Evolutionary conservation across 1,140 invertebrate genomes (phyloP).

Genomic region (Megathymus violae): DNA sequence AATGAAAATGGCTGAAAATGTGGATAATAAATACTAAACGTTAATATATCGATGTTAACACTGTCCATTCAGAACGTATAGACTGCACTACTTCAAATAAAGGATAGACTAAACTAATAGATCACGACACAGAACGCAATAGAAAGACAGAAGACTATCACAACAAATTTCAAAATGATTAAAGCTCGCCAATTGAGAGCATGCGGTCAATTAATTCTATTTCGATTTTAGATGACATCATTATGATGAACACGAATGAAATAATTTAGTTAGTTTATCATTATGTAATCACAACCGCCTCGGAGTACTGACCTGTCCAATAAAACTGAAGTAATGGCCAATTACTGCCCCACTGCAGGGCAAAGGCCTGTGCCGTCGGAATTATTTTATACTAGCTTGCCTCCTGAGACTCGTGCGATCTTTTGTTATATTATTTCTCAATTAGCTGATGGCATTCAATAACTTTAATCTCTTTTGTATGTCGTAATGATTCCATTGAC

Average conservation of each 20-base stretch:
- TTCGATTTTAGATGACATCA: constrained; percentile 34
- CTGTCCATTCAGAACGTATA: too few species aligned
- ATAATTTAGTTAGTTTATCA: constrained; percentile 34
- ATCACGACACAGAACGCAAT: not conserved
- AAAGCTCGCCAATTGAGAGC: constrained; percentile 18
- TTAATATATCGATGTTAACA: too few species aligned
- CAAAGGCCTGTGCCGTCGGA: constrained; percentile 14
- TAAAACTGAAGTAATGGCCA: constrained; percentile 32
- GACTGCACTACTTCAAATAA: too few species aligned
- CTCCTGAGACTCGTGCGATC: not conserved
- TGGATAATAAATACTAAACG: too few species aligned
- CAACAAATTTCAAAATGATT: constrained; percentile 22
- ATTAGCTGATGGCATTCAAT: not conserved
- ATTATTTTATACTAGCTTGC: constrained; percentile 5
- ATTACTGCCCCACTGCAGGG: constrained; percentile 24
- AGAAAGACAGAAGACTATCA: not conserved
- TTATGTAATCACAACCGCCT: constrained; percentile 33
- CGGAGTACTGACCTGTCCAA: constrained; percentile 35
- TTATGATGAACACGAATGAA: constrained; percentile 30
- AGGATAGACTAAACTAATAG: constrained; percentile 3
- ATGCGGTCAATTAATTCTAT: constrained; percentile 24
- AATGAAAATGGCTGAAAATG: too few species aligned
- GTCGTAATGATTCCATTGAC: too few species aligned
- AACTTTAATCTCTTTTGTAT: not conserved
- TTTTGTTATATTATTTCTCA: not conserved